These are phyloP conservation scores for Tenthredo distinguenda DNA, from an alignment of 2,888 invertebrate genomes.

Conservation along the genomic window DNA sequence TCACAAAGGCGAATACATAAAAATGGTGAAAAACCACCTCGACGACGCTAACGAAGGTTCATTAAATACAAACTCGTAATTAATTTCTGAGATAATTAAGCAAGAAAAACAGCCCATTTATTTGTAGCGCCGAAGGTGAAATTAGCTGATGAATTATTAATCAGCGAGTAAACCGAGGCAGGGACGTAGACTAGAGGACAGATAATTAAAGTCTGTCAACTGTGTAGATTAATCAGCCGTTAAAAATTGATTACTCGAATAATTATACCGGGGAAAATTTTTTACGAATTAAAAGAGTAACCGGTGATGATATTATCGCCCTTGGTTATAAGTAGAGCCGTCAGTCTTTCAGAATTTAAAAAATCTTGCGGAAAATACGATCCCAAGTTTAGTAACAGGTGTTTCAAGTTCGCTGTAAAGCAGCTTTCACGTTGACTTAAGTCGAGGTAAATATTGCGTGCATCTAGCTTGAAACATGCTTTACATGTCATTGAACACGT, in stretches of 20 bases:
- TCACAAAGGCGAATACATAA: background rate
- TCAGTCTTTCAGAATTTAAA: background rate
- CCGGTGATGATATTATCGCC: background rate
- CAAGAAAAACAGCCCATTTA: background rate
- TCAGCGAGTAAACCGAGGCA: background rate
- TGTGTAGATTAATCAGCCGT: background rate
- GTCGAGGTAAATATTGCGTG: background rate
- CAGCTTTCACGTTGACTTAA: conserved; percentile 17
- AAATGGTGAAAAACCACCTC: background rate
- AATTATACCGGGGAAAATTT: background rate
- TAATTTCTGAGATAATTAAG: background rate
- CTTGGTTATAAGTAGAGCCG: background rate
- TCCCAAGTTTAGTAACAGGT: conserved; percentile 16
- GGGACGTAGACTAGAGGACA: background rate
- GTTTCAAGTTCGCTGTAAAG: background rate
- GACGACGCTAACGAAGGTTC: background rate
- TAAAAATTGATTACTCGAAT: background rate
- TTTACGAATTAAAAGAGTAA: background rate
- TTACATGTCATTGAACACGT: conserved; percentile 49
- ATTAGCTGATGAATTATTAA: background rate
- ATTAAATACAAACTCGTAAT: background rate
- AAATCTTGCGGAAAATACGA: background rate
- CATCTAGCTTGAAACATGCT: conserved; percentile 9
- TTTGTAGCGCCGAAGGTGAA: background rate
- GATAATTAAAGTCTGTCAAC: background rate